Evolutionary conservation across 2,888 invertebrate genomes (phyloP), one percentile per base, ranked within the genome.

Genomic region (Diplazon laetatorius): DNA sequence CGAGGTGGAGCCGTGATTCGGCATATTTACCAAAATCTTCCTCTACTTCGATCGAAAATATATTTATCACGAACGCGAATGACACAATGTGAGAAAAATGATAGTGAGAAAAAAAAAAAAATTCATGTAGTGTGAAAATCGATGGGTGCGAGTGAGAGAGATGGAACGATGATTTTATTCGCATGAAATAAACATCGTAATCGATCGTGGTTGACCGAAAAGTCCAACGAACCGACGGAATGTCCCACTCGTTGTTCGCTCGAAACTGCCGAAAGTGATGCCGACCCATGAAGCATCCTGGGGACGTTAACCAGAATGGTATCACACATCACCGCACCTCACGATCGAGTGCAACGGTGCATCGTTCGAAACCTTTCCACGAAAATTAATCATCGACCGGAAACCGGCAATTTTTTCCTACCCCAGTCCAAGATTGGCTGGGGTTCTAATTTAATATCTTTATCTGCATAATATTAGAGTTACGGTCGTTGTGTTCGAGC

Each of bases 371-470:
- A 72, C 79, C 76, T 83, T 88, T 89, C 86, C 82, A 84, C 84
- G 87, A 87, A 87, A 88, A 89, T 87, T 87, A 87, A 89, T 89
- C 88, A 87, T 81, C 76, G 78, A 80, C 86, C 87, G 88, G 89
- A 89, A 87, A 86, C 86, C 78, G 80, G 84, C 82, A 86, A 89
- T 89, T 87, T 87, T 87, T 52, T 87, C 84, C 83, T 70, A 76
- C 71, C 80, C 73, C 66, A 80, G 80, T 80, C 69, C 68, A 75
- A 80, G 76, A 83, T 84, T 80, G 77, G 73, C 55, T 76, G n/a
- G 55, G 70, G 65, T 76, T 77, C 74, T 82, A 80, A 83, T 82
- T 84, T 80, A 80, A 83, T 83, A 80, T 80, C 76, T 80, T 81
- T 76, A 83, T 83, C 83, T 83, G 82, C 84, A 84, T 84, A 82